Evolutionary conservation across 2,888 invertebrate genomes (phyloP), one percentile per base, ranked within the genome.

Genomic region (Chrysolina oricalcia): DNA sequence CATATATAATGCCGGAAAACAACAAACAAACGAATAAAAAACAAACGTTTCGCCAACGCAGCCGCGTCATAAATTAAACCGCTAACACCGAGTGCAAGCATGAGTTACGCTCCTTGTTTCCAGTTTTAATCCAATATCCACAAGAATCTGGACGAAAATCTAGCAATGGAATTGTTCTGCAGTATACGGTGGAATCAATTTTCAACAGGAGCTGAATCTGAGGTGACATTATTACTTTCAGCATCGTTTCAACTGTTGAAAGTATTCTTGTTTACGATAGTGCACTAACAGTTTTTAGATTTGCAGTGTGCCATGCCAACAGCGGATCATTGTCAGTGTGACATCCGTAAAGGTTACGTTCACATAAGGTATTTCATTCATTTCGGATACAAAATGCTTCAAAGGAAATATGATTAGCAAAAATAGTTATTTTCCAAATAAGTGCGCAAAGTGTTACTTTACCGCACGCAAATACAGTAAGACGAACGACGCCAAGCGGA

Each of bases 101-200:
- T 71, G 74, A 70, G 66, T 70, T 70, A 72, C 59, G 56, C 72
- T 72, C 56, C 68, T 67, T 75, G 77, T 74, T 72, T 74, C 67
- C 70, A 67, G 72, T 73, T 74, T 73, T 77, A 77, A 77, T 77
- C 77, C 77, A 74, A 77, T 77, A 75, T 77, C 75, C 62, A 23
- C 70, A 77, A 77, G 74, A 74, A 77, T 77, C 77, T 63, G 74
- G 67, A 73, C 67, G 74, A 73, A 75, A 74, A 77, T 73, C 74
- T 56, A 72, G 64, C 65, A 74, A 27, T 43, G 63, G 46, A 63
- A 74, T 46, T 53, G 41, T 17, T 53, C 23, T 67, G 62, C 59
- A 68, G n/a, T 68, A 72, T 53, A 75, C 56, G 73, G 64, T 21
- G 19, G 15, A 1, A 15, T 23, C 59, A 8, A 35, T 35, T 6